A percentile compares a stretch with the other conserved stretches of the same genome.
Conservation (phyloP, 2,797 vertebrate genomes). For the Leontopithecus rosalia region DNA sequence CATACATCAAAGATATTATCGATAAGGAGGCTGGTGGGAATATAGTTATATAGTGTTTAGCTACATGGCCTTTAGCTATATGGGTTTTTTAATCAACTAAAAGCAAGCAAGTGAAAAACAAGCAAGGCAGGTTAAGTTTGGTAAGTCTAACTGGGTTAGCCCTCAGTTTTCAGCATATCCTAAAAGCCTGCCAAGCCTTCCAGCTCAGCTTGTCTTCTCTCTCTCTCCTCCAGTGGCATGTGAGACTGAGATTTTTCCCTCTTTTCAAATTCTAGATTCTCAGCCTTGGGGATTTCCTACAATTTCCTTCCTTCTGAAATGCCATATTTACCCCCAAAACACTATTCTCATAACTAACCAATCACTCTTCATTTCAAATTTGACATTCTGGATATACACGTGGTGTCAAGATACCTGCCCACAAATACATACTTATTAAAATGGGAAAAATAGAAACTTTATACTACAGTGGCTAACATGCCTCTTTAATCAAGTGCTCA, state of each 20-base stretch:
- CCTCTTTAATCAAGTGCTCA: accelerated
- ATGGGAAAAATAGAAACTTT: neutral
- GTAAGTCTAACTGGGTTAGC: too few species aligned
- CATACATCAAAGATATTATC: too few species aligned
- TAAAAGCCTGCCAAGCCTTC: too few species aligned
- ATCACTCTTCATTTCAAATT: neutral
- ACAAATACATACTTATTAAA: neutral
- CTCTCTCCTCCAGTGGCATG: accelerated
- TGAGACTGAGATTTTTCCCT: neutral
- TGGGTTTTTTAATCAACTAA: too few species aligned
- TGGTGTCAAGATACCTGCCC: neutral
- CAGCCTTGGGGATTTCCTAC: too few species aligned
- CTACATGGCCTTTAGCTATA: too few species aligned
- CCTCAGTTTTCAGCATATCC: too few species aligned
- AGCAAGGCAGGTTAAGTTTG: too few species aligned
- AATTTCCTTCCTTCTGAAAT: neutral
- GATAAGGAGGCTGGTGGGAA: too few species aligned
- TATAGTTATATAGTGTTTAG: too few species aligned
- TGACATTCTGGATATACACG: neutral
- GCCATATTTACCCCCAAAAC: neutral
- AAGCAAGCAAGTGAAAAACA: too few species aligned
- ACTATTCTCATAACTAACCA: neutral
- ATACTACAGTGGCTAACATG: neutral
- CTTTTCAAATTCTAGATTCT: neutral
- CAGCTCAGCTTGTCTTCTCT: neutral